Base-by-base conservation (phyloP, 2,797 vertebrate species). In the Danio jaintianensis region DNA sequence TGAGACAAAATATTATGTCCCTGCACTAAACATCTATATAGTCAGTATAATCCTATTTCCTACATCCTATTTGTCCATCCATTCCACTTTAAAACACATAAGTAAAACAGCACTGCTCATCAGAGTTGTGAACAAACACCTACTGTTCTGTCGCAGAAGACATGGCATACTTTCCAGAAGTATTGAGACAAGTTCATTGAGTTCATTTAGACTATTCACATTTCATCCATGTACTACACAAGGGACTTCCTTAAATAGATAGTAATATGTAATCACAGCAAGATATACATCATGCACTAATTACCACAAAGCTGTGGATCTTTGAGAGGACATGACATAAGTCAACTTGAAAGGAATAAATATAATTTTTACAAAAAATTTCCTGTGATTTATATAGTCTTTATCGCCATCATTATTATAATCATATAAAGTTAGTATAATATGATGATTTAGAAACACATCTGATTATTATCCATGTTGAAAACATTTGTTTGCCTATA, bases 101-200 rank as follows among this genome's bases (percentile, higher is more conserved):
- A 53, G 8, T 69, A 52, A 69, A 69, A 40, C 45, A 4, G 2
- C 2, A 45, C 6, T 6, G 5, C n/a, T 15, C 10, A 18, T 55
- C 11, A 71, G 38, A 71, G 50, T 56, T 42, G 7, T 22, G 16
- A 75, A 52, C 7, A 40, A 42, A 20, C 12, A 20, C 12, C 4
- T 36, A 10, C 18, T 63, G 75, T 47, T 10, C 16, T 62, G 77
- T 84, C 78, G 64, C 77, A 80, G 82, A 71, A 53, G 18, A 77
- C 20, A 55, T 68, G n/a, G 79, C 76, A 40, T 47, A 42, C 59
- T 84, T 69, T 38, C 62, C 58, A 62, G 2, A 40, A 15, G 36
- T 36, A 74, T 59, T 61, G 29, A 81, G 9, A 68, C 7, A 10
- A 64, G 50, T 74, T 74, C 55, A 74, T 29, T 20, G 42, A 55